Evolutionary conservation across 2,888 invertebrate genomes (phyloP), one percentile per base, ranked within the genome.

Genomic region (Torymus tubicola): DNA sequence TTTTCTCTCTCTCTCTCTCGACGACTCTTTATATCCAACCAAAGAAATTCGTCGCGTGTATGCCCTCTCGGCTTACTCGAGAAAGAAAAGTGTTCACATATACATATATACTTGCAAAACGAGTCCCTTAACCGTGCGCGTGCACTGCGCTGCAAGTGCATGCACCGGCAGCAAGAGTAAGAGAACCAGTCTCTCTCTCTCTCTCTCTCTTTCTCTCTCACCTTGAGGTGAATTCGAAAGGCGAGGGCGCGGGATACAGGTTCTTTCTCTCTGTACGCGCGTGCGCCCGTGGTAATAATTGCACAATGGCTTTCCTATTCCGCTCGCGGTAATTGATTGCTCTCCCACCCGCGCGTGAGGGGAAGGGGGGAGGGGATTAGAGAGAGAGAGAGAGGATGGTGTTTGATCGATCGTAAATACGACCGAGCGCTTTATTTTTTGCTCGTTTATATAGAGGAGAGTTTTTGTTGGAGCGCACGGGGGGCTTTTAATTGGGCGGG

Each of bases 161-260:
- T 50, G n/a, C 24, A 31, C 31, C 31, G 31, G 31, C 42, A 50
- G 5, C 14, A 14, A 31, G 13, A 16, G 68, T 55, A 24, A 55
- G 58, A 70, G 60, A 70, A 70, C 70, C 70, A 70, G 70, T 70
- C 70, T 16, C 53, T 70, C 31, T 16, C 60, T 42, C 50, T 31
- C 31, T n/a, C n/a, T n/a, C n/a, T n/a, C 69, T 57, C 70, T 58
- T 18, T 12, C 52, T 18, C 64, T 50, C 63, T 76, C 76, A 76
- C 76, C 69, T 76, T 76, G 69, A 69, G 55, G 31, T 63, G 69
- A 63, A 69, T 76, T 69, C 55, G 76, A 69, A 76, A 76, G 76
- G 76, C 69, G 76, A 69, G 76, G 69, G 63, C 55, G 69, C 67
- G 21, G 18, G 21, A n/a, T 21, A 61, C 61, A n/a, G 70, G 57